These are phyloP conservation scores for Agelas oroides DNA, from an alignment of 37 sponge, comb jelly and placozoan genomes.

Conservation along the genomic window DNA sequence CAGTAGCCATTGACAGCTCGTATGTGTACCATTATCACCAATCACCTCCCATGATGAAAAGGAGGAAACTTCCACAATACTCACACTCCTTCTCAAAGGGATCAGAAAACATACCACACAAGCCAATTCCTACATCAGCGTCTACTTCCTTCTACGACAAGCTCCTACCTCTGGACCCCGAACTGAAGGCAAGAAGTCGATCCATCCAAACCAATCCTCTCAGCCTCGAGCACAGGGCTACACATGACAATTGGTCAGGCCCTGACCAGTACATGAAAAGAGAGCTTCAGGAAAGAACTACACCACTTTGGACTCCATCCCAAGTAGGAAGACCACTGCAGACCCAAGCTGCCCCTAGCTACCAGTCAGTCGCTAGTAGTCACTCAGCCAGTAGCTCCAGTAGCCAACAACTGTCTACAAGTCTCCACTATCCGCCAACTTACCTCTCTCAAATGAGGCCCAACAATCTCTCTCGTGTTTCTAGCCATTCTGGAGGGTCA, in stretches of 20 bases:
- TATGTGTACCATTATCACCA: too few species aligned
- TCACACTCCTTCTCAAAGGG: constrained; percentile 49
- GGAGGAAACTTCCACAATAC: constrained; percentile 26
- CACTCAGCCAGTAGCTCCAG: constrained; percentile 17
- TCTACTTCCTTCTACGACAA: constrained; percentile 52
- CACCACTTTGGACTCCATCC: background rate
- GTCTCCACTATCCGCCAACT: background rate
- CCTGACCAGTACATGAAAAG: background rate
- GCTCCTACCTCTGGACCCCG: constrained; percentile 25
- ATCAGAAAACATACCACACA: constrained; percentile 22
- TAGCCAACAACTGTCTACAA: background rate
- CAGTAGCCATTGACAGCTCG: too few species aligned
- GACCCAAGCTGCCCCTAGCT: background rate
- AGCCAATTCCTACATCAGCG: constrained; percentile 28
- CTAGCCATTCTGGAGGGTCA: background rate
- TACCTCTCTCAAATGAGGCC: background rate
- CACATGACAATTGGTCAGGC: background rate
- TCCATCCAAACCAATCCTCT: too few species aligned
- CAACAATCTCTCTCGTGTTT: background rate
- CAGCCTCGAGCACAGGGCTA: background rate
- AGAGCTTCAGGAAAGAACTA: background rate
- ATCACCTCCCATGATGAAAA: background rate
- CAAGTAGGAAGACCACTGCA: background rate
- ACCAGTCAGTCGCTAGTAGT: constrained; percentile 14
- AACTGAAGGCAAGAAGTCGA: background rate